Evolutionary conservation across 1,140 invertebrate species (phyloP), one percentile per base, ranked within the genome.

Genomic region (Drosophila bocki): DNA sequence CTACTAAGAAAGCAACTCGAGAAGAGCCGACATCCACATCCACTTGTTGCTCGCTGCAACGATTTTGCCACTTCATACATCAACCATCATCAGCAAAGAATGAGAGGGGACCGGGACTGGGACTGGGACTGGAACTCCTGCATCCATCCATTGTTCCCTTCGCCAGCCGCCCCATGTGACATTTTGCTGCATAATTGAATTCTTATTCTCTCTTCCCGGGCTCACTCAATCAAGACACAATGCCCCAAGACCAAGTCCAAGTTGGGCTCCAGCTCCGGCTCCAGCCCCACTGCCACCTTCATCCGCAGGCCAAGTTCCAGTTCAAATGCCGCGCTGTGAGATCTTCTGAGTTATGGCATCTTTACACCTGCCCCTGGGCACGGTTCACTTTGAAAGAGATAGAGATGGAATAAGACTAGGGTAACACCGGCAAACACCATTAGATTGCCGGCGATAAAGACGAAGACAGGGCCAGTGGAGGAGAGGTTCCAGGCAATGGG

Each of bases 181-280:
- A 87, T 83, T 87, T 88, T 80, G 81, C 72, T 90, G 85, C 85
- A 87, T 87, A 85, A 87, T 88, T 90, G 85, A 87, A 90, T 85
- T 80, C 85, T 84, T 87, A 80, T 80, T 77, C 80, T 65, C 63
- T 68, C 35, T 64, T 62, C 48, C 42, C 19, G 63, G 41, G 57
- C 47, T 51, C 47, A 51, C 59, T 59, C 62, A 75, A 61, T 80
- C 71, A 62, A 65, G 67, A 60, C 68, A 72, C 70, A 72, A 72
- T 59, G 47, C 69, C 35, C 58, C 44, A 19, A 41, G 47, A 26
- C 64, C 32, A 41, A 35, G 58, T 70, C 44, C 65, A 35, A 22
- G 35, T 56, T 39, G 35, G 15, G 44, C 17, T 33, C 26, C 29
- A 42, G 13, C 17, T 37, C 12, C 51, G 5, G 9, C 71, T 42